A percentile compares a stretch with the other conserved stretches of the same genome.
Evolutionary conservation across 2,797 vertebrate genomes (phyloP).

Genomic region (Alosa sapidissima): DNA sequence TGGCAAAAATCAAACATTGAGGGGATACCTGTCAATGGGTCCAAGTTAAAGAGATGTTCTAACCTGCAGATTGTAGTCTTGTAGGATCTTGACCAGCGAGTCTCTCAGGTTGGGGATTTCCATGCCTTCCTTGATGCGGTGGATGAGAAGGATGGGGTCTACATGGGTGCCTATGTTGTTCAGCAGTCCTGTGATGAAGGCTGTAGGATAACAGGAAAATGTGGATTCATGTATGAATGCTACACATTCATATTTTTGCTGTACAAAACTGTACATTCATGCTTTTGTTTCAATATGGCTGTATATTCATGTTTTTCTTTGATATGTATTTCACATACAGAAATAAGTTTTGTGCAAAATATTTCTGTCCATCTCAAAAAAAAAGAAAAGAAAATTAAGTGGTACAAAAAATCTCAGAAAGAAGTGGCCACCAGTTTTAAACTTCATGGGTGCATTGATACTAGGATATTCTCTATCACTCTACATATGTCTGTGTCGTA

Average conservation of each 20-base stretch:
- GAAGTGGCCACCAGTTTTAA: too few species aligned
- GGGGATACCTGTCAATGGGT: background rate
- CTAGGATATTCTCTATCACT: too few species aligned
- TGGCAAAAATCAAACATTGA: background rate
- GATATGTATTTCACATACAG: too few species aligned
- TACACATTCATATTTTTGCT: too few species aligned
- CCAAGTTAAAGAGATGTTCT: conserved; percentile 24
- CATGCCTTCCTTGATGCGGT: conserved; percentile 98
- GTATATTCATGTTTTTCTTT: too few species aligned
- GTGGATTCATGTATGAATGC: background rate
- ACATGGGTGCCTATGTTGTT: conserved; percentile 99
- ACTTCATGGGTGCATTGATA: too few species aligned
- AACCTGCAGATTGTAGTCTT: conserved; percentile 98
- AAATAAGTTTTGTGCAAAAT: too few species aligned
- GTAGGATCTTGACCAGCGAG: conserved; percentile 96
- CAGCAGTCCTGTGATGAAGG: conserved; percentile 95
- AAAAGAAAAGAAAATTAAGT: too few species aligned
- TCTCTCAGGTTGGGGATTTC: conserved; percentile 98
- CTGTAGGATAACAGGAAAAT: conserved; percentile 61
- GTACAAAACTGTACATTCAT: too few species aligned
- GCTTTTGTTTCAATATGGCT: too few species aligned
- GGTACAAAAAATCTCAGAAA: too few species aligned
- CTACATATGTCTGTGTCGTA: conserved; percentile 61
- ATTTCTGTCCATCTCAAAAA: too few species aligned
- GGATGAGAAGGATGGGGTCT: conserved; percentile 95